These are phyloP conservation scores for Marmota monax DNA, from an alignment of 2,113 vertebrate genomes.

Conservation along the genomic window DNA sequence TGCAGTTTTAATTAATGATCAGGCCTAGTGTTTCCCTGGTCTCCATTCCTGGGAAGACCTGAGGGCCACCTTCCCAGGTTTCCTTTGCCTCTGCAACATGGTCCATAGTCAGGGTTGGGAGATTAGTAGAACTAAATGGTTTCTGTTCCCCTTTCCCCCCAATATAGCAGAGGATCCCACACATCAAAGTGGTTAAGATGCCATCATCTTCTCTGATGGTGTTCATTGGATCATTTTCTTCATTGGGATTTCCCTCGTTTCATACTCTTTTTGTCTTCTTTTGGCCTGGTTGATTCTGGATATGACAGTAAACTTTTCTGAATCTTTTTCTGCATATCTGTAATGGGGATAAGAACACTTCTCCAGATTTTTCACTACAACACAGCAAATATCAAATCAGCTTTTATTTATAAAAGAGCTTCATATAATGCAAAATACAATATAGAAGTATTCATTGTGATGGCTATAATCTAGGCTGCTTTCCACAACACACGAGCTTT, in stretches of 20 bases:
- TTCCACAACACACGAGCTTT: neutral
- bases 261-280: neutral
- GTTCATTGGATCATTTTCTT: neutral
- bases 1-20: slow-evolving; percentile 6
- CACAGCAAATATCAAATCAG: neutral
- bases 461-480: neutral
- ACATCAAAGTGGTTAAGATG: neutral
- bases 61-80: neutral
- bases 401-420: slow-evolving; percentile 42
- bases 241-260: neutral
- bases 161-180: neutral
- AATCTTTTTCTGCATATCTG: neutral
- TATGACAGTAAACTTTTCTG: neutral
- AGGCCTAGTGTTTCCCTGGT: neutral
- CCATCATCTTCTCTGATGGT: neutral
- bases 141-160: neutral
- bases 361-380: neutral
- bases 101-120: neutral
- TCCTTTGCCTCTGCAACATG: neutral
- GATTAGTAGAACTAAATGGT: neutral
- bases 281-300: neutral
- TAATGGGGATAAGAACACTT: neutral
- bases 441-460: neutral
- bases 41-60: neutral
- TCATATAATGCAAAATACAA: neutral